Base-by-base conservation (phyloP, 2,888 invertebrate genomes). In the Andrena flavipes region DNA sequence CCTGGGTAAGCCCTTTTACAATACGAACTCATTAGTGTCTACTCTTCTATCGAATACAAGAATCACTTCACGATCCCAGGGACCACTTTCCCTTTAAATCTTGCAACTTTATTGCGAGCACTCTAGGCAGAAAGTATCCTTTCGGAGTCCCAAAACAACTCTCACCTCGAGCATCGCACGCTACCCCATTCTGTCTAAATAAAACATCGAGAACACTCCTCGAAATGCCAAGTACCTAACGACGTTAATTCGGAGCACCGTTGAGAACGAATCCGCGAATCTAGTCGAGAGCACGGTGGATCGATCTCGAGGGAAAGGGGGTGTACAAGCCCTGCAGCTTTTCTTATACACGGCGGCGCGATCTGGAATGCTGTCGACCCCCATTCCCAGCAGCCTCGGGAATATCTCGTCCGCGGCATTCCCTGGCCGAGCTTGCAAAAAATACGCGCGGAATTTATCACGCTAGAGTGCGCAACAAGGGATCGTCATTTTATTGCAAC, bases 1-100 rank as follows among this genome's bases (percentile, higher is more conserved):
- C 78, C 68, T 65, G 35, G 79, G 82, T 86, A 86, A 86, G 80
- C 80, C 79, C 63, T n/a, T 68, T 51, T 48, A 29, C 67, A 7
- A 71, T 73, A 42, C 67, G 67, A 73, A 84, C 74, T 76, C 30
- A 7, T 42, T 30, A 65, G 16, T 30, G 51, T 49, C 72, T 56
- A 82, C 74, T 42, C 63, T 70, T 29, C 54, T n/a, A 26, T 6
- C 4, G 42, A 26, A 48, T 13, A 49, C 26, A 10, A 63, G 68
- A 51, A 51, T 20, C 20, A 20, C 51, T 51, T 8, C 20, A 51
- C 7, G 2, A 20, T 1, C 6, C 51, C 51, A 20, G 8, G 20
- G 20, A 51, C 20, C n/a, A 51, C 51, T 51, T 20, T 42, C 16
- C 42, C 42, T 42, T 42, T 16, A 16, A 13, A 42, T 16, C 13